Evolutionary conservation across 2,888 invertebrate species (phyloP).

Genomic region (Orthosia gothica): DNA sequence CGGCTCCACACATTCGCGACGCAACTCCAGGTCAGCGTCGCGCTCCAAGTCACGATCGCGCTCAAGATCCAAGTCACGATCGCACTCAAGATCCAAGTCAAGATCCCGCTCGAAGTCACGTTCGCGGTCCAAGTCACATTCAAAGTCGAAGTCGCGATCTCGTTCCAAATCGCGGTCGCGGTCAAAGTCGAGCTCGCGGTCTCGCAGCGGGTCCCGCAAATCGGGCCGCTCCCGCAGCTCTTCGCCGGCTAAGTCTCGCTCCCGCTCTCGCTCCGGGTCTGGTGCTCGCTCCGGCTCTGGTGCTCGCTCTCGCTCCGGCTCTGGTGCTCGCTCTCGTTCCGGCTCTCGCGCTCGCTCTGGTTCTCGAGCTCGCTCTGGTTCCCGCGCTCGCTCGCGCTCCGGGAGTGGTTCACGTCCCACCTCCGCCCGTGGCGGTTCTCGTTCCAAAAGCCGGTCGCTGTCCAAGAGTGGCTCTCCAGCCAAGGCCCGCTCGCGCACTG

Average conservation of each 20-base stretch:
- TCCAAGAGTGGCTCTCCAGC: conserved; percentile 73
- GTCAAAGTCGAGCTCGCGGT: conserved; percentile 57
- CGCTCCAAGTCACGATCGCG: conserved; percentile 59
- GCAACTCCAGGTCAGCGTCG: conserved; percentile 75
- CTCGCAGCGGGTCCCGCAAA: conserved; percentile 40
- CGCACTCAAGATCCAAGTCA: conserved; percentile 37
- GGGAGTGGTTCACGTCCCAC: conserved; percentile 30
- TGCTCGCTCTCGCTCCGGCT: conserved; percentile 24
- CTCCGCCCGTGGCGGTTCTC: conserved; percentile 39
- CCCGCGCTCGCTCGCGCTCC: conserved; percentile 10
- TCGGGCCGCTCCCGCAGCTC: conserved; percentile 41
- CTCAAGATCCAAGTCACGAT: conserved; percentile 40
- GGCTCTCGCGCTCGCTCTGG: conserved; percentile 10
- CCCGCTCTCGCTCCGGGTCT: conserved; percentile 21
- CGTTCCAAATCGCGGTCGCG: conserved; percentile 62
- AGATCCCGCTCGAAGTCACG: conserved; percentile 35
- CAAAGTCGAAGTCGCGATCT: conserved; percentile 50
- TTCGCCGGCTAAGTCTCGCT: conserved; percentile 32
- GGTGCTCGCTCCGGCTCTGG: conserved; percentile 10
- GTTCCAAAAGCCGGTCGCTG: conserved; percentile 60
- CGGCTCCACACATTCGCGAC: conserved; percentile 74
- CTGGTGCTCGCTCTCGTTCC: conserved; percentile 17
- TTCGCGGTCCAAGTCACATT: conserved; percentile 44
- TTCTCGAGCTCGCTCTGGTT: conserved; percentile 13
- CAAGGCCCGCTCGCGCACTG: conserved; percentile 60